Conservation (phyloP, 1,140 invertebrate genomes). For the Diuraphis noxia region DNA sequence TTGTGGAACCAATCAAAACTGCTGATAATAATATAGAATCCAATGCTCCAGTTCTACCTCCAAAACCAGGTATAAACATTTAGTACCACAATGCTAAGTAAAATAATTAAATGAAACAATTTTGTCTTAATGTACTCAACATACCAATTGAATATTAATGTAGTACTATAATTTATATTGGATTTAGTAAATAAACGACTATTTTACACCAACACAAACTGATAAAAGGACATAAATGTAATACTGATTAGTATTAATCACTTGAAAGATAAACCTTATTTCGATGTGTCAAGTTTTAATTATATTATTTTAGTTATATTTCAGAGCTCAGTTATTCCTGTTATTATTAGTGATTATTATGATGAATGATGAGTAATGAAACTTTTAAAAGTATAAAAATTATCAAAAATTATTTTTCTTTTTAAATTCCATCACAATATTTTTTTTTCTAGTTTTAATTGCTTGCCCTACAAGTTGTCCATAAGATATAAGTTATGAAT, state of each 20-base stretch:
- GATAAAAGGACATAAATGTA: not conserved
- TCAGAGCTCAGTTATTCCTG: not conserved
- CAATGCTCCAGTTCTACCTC: slow-evolving; percentile 64
- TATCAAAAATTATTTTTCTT: not conserved
- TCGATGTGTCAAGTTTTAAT: not conserved
- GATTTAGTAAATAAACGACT: not conserved
- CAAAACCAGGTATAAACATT: slow-evolving; percentile 65
- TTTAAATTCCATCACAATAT: not conserved
- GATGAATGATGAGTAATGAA: not conserved
- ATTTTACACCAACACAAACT: not conserved
- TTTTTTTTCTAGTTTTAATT: not conserved
- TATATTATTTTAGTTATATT: not conserved
- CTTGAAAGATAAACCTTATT: not conserved
- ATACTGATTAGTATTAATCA: not conserved
- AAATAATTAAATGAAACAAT: not conserved
- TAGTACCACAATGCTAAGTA: not conserved
- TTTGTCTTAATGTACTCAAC: not conserved
- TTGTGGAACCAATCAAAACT: slow-evolving; percentile 54
- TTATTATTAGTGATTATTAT: not conserved
- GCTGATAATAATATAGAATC: slow-evolving; percentile 55
- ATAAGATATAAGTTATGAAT: not conserved
- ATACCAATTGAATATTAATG: not conserved
- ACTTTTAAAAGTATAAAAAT: not conserved
- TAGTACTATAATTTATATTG: not conserved
- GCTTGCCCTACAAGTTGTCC: not conserved